Evolutionary conservation across 2,797 vertebrate species (phyloP), one percentile per base, ranked within the genome.

Genomic region (Tenualosa thibaudeaui): DNA sequence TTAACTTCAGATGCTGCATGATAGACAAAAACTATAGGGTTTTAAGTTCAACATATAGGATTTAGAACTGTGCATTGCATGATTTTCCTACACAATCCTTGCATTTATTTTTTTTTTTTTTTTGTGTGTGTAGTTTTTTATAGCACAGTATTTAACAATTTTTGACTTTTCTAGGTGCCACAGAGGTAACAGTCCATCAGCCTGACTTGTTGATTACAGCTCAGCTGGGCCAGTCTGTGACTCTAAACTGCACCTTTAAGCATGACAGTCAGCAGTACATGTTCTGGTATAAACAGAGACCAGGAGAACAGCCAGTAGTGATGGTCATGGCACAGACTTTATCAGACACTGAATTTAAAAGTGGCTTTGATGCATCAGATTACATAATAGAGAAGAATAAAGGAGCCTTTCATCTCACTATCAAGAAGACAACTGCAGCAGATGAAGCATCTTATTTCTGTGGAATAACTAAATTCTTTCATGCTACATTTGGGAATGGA

Each of bases 281-380:
- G 71, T 78, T 78, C 37, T 78, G 71, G 71, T 46, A 22, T 15
- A 78, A 46, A 15, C 71, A 78, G 71, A 78, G 40, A 40, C 71
- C 71, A 37, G 71, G 71, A 78, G 37, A 78, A 7, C 19, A 22
- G 17, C 71, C 40, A 9, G 37, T 43, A 8, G 40, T 46, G 17
- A 78, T 78, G 71, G 71, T 46, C 12, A 43, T 22, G 1, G 37
- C 71, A 43, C 71, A 78, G 17, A 1, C 17, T 19, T 46, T 43
- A 78, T 78, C 71, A 19, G 8, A 19, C 3, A 46, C 5, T 46
- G 37, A 78, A 17, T 78, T 78, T 8, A 17, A 22, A 5, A 78
- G 7, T 3, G 71, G 6, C 37, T 46, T 78, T 19, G 22, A 19
- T 8, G 40, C 5, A 43, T 19, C 40, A 0, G 37, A 78, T 78